Conservation (phyloP, 2,113 vertebrate species). For the Psettodes erumei region DNA sequence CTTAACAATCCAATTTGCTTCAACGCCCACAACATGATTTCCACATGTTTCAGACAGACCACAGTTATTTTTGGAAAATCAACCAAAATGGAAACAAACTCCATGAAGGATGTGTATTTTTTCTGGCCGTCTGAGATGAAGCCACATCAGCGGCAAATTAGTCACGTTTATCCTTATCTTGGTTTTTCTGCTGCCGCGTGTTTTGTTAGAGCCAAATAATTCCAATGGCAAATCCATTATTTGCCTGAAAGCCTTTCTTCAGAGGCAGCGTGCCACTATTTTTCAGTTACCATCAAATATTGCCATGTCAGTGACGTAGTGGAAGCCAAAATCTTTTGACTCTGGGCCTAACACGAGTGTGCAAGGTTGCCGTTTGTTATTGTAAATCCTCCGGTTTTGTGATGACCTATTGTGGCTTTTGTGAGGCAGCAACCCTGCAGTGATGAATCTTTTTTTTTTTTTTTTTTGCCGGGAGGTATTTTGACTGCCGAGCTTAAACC, state of each 20-base stretch:
- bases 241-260: constrained; percentile 22
- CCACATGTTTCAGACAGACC: background rate
- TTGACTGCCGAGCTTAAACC: constrained; percentile 72
- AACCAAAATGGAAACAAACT: background rate
- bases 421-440: constrained; percentile 43
- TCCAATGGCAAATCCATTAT: constrained; percentile 10
- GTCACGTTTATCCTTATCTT: constrained; percentile 6
- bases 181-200: background rate
- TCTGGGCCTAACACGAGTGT: constrained; percentile 39
- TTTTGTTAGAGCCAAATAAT: constrained; percentile 23
- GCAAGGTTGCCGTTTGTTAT: constrained; percentile 53
- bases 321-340: constrained; percentile 30
- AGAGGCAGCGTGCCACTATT: constrained; percentile 15
- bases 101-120: background rate
- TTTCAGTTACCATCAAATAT: constrained; percentile 27
- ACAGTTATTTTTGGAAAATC: background rate
- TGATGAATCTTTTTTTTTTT: constrained; percentile 53
- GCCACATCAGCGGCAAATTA: background rate
- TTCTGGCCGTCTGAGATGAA: constrained; percentile 2
- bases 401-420: constrained; percentile 52
- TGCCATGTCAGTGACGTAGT: constrained; percentile 13
- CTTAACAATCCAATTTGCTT: background rate
- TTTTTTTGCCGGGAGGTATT: constrained; percentile 63
- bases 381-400: constrained; percentile 62
- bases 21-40: background rate